Evolutionary conservation across 2,113 vertebrate genomes (phyloP), one percentile per base, ranked within the genome.

Genomic region (Phalacrocorax aristotelis): DNA sequence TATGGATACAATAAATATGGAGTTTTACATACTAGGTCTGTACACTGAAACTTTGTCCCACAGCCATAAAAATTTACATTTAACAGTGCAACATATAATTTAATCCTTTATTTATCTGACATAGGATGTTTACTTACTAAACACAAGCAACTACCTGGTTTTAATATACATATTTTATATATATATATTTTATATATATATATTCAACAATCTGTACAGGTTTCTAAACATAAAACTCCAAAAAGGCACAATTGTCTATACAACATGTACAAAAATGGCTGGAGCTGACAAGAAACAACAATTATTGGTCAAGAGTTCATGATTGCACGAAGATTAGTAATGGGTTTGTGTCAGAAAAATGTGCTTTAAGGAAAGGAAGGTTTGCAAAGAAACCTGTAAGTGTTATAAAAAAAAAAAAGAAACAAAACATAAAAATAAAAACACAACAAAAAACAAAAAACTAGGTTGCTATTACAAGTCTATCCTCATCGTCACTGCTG

Each of bases 201-300:
- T 98, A 98, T 98, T 98, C 97, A 98, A 98, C 98, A 98, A 98
- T 99, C 98, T 99, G 98, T 99, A 99, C 99, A 99, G 95, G 97
- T 98, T 98, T 98, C 98, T 98, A 99, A 99, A 99, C 98, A 98
- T 98, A 98, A 99, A 99, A 99, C 98, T 99, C 98, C 98, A 99
- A 99, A 98, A 99, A 99, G 99, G 99, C 99, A 99, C 99, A 98
- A 99, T 98, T 76, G 98, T 99, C 99, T 99, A 98, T 99, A 99
- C 99, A 99, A 99, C 99, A 99, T 99, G 98, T 99, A 99, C 99
- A 99, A 99, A 99, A 98, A 97, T 98, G 98, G 98, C 98, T 98
- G 98, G 98, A 99, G 98, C 97, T 97, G 98, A 99, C 99, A 98
- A 98, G 97, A 98, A 98, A 98, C 98, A 98, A 99, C 98, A 97